Conservation (phyloP, 2,797 vertebrate genomes). For the Sebastes paucispinis region DNA sequence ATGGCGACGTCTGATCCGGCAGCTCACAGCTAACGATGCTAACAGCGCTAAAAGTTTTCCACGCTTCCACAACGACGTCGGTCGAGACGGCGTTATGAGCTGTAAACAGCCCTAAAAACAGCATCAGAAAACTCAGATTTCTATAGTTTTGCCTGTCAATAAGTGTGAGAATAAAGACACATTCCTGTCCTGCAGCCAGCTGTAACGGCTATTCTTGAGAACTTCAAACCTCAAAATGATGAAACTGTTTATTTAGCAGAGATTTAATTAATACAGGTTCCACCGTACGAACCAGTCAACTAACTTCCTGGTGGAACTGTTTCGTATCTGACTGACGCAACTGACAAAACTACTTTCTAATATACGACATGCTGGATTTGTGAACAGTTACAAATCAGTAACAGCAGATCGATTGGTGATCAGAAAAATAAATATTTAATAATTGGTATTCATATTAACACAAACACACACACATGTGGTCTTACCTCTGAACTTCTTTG, state of each 20-base stretch:
- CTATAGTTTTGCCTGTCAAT: too few species aligned
- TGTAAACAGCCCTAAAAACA: too few species aligned
- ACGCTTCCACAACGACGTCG: too few species aligned
- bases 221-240: not conserved
- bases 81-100: too few species aligned
- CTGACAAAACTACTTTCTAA: not conserved
- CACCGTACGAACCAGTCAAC: not conserved
- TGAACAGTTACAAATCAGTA: not conserved
- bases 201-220: not conserved
- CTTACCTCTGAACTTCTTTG: constrained; percentile 97
- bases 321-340: not conserved
- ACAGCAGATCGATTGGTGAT: not conserved
- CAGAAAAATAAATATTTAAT: not conserved
- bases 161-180: too few species aligned
- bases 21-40: too few species aligned
- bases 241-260: not conserved
- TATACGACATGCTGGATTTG: too few species aligned
- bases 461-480: not conserved
- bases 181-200: not conserved
- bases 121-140: too few species aligned
- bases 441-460: not conserved
- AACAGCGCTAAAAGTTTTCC: too few species aligned
- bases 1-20: too few species aligned
- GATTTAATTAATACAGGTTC: not conserved
- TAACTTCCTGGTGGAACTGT: not conserved